Evolutionary conservation across 1,140 invertebrate species (phyloP), one percentile per base, ranked within the genome.

Genomic region (Rhysida immarginata): DNA sequence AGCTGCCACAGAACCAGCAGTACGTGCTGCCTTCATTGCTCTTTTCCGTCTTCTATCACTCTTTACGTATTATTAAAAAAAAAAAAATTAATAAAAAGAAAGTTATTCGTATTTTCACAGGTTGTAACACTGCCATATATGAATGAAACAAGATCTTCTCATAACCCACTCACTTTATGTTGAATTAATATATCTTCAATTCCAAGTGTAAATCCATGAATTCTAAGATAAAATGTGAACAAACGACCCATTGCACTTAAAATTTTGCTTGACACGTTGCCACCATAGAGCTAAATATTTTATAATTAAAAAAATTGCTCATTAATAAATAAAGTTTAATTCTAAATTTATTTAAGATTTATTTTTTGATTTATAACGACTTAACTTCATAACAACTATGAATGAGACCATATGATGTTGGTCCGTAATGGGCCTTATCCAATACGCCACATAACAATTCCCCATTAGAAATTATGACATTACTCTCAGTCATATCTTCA

Each of bases 351-450:
- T n/a, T n/a, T n/a, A n/a, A n/a, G n/a, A n/a, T n/a, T n/a, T n/a
- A n/a, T n/a, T n/a, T n/a, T n/a, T n/a, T n/a, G 35, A 49, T 23
- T 54, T n/a, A 24, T 3, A 26, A 5, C 26, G n/a, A n/a, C n/a
- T 11, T 26, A 65, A 79, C 78, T 73, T 96, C 93, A 71, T 86
- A 94, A 69, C 93, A 82, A 60, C 85, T 85, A 67, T 98, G 94
- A 18, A 96, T 80, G 13, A 99, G 76, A 62, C 95, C 88, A 71
- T 87, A 96, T 2, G 86, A 81, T 0, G 94, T 94, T 0, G 94
- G 83, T 20, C 96, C 96, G 71, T 91, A 94, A 66, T 97, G 94
- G 26, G 82, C 85, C 72, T 99, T 99, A 71, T 99, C 96, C 35
- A 99, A 73, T n/a, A 99, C 82, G 2, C 96, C 96, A 62, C 76